Evolutionary conservation across 2,797 vertebrate genomes (phyloP).

Genomic region (Pristis pectinata): DNA sequence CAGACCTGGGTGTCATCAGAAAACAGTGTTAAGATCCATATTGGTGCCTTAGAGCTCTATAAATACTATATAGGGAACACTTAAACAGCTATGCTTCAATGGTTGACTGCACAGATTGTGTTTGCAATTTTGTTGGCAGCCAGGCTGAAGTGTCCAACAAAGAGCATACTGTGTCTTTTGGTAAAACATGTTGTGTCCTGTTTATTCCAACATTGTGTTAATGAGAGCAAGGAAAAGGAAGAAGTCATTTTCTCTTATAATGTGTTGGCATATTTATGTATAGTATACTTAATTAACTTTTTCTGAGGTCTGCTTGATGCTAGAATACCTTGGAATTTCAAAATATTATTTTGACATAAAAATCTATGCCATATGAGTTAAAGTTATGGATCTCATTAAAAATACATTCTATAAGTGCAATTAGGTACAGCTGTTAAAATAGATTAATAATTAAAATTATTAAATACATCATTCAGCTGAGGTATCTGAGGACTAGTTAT

Average conservation of each 20-base stretch:
- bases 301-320: background rate
- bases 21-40: background rate
- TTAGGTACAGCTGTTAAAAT: slow-evolving; percentile 34
- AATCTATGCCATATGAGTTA: slow-evolving; percentile 19
- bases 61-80: background rate
- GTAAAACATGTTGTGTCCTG: slow-evolving; percentile 26
- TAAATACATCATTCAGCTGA: slow-evolving; percentile 1
- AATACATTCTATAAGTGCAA: slow-evolving; percentile 31
- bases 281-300: slow-evolving; percentile 23
- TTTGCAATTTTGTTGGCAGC: slow-evolving; percentile 13
- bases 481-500: background rate
- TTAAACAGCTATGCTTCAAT: background rate
- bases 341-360: slow-evolving; percentile 33
- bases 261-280: slow-evolving; percentile 32
- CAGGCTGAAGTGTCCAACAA: background rate
- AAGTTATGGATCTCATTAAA: slow-evolving; percentile 25
- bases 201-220: slow-evolving; percentile 22
- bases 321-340: slow-evolving; percentile 3
- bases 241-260: slow-evolving; percentile 28
- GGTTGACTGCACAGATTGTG: background rate
- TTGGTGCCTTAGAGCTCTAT: background rate
- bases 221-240: slow-evolving; percentile 26
- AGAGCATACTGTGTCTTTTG: slow-evolving; percentile 31
- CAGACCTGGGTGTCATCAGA: background rate
- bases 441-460: slow-evolving; percentile 31